Evolutionary conservation across 2,797 vertebrate genomes (phyloP).

Genomic region (Orientallactaga sibirica): DNA sequence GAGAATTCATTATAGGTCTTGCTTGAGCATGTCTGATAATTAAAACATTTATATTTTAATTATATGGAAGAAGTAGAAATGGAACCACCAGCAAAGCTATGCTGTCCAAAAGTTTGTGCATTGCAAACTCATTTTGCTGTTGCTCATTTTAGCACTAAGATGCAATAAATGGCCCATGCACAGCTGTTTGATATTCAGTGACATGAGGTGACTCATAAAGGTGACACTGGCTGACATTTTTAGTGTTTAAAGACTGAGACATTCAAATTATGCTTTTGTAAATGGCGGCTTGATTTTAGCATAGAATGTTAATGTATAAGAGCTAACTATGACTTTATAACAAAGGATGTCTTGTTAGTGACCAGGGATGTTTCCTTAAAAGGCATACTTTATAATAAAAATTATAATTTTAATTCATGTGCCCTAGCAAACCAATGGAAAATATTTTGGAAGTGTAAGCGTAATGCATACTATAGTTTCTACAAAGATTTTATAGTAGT

Average conservation of each 20-base stretch:
- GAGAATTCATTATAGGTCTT: neutral
- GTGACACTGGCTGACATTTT: neutral
- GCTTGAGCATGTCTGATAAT: neutral
- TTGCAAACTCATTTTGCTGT: slow-evolving; percentile 21
- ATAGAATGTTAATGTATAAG: neutral
- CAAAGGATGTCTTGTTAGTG: neutral
- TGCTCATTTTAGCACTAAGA: neutral
- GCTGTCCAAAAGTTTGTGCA: slow-evolving; percentile 7
- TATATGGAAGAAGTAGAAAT: slow-evolving; percentile 60
- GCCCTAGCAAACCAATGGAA: neutral
- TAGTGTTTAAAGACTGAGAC: neutral
- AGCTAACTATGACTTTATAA: neutral
- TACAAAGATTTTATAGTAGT: neutral
- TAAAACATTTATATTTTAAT: slow-evolving; percentile 53
- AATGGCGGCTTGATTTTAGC: neutral
- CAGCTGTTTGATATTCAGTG: neutral
- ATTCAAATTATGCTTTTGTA: slow-evolving; percentile 1
- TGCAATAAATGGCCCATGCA: neutral
- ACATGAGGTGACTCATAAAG: neutral
- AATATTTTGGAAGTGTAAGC: neutral
- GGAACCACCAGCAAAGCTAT: slow-evolving; percentile 47
- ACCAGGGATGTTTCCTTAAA: neutral
- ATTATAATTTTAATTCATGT: neutral
- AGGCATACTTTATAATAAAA: neutral
- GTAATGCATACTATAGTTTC: neutral